phyloP scores from a whole-genome alignment of 2,797 vertebrate species.

The Sardinella longiceps region DNA sequence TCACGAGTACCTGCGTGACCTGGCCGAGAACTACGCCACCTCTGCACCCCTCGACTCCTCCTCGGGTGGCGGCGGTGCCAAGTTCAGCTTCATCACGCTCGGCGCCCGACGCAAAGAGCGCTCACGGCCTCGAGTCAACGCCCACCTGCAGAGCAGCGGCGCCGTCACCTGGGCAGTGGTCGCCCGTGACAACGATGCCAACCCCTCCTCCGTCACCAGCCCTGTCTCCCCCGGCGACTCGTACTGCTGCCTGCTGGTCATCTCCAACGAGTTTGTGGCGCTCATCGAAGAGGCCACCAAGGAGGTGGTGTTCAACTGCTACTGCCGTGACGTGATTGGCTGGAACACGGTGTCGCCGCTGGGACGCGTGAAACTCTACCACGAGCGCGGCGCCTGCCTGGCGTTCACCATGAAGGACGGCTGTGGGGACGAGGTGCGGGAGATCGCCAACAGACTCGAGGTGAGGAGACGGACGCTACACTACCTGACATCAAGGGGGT shows the following conservation, averaged over 20 bases:
- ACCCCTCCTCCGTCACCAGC: background rate
- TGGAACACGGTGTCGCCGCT: slow-evolving; percentile 81
- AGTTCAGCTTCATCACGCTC: slow-evolving; percentile 87
- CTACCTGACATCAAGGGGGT: no score
- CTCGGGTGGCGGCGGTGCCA: slow-evolving; percentile 61
- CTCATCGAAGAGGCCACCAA: slow-evolving; percentile 82
- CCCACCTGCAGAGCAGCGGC: slow-evolving; percentile 79
- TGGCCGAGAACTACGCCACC: slow-evolving; percentile 83
- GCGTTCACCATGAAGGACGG: slow-evolving; percentile 57
- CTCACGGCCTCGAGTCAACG: slow-evolving; percentile 77
- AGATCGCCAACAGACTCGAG: slow-evolving; percentile 78
- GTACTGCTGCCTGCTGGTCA: slow-evolving; percentile 77
- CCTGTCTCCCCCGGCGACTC: background rate
- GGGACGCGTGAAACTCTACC: slow-evolving; percentile 82
- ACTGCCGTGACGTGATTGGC: slow-evolving; percentile 85
- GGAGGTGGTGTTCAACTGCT: slow-evolving; percentile 88
- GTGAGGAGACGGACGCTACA: slow-evolving; percentile 56
- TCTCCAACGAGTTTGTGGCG: slow-evolving; percentile 84
- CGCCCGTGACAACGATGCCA: slow-evolving; percentile 77
- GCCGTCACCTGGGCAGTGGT: slow-evolving; percentile 84
- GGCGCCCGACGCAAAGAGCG: slow-evolving; percentile 85
- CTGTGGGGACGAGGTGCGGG: slow-evolving; percentile 66
- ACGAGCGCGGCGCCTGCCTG: slow-evolving; percentile 84
- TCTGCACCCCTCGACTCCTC: slow-evolving; percentile 79
- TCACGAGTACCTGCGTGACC: slow-evolving; percentile 85